phyloP scores from a whole-genome alignment of 1,140 invertebrate genomes.

The Brachionus manjavacas region DNA sequence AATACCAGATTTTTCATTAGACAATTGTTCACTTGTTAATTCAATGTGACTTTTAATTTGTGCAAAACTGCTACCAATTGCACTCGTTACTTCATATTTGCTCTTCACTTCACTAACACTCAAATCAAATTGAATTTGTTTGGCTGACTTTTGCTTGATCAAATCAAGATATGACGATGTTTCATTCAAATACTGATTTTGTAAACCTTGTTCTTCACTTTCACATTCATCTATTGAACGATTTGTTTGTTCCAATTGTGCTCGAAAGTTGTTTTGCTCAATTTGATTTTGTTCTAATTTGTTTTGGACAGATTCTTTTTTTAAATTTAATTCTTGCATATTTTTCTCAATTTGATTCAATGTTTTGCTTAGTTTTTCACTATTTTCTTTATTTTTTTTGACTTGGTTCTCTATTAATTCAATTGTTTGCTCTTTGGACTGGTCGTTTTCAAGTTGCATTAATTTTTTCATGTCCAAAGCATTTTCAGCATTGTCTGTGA shows the following conservation, averaged over 20 bases:
- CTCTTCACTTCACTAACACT: neutral
- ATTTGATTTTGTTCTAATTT: slow-evolving; percentile 1
- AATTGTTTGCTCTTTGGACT: neutral
- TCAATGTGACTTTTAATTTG: neutral
- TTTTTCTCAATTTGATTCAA: neutral
- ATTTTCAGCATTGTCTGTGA: neutral
- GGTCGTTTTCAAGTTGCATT: neutral
- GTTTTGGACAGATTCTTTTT: neutral
- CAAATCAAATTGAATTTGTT: slow-evolving; percentile 14
- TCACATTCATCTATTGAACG: neutral
- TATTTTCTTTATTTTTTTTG: neutral
- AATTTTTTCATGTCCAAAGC: neutral
- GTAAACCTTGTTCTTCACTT: neutral
- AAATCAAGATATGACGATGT: neutral
- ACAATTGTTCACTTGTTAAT: neutral
- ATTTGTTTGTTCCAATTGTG: neutral
- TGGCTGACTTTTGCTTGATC: neutral
- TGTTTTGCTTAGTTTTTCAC: neutral
- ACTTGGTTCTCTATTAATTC: neutral
- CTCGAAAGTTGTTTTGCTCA: neutral
- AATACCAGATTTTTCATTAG: neutral
- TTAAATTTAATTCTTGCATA: neutral
- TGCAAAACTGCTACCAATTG: neutral
- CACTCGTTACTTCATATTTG: neutral
- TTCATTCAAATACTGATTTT: neutral